Evolutionary conservation across 2,888 invertebrate genomes (phyloP).

Genomic region (Cryptocephalus moraei): DNA sequence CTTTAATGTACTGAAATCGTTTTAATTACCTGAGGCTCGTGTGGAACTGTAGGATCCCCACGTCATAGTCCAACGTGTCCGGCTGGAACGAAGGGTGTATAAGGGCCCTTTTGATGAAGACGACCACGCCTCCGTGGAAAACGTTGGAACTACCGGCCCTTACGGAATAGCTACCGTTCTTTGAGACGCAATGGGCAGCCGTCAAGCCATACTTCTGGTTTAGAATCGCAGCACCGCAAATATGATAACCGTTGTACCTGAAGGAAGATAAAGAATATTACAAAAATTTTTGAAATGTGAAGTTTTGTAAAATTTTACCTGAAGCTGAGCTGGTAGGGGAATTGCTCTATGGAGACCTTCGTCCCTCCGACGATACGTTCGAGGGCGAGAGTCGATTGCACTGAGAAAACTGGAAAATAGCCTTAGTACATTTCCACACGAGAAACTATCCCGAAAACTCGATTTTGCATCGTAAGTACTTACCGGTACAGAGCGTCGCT

Average conservation of each 20-base stretch:
- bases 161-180: slow-evolving; percentile 11
- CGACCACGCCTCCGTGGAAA: slow-evolving; percentile 13
- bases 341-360: slow-evolving; percentile 7
- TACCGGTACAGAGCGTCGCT: too few species aligned
- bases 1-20: not conserved
- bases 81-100: slow-evolving; percentile 14
- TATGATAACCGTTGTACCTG: slow-evolving; percentile 8
- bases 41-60: slow-evolving; percentile 16
- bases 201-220: slow-evolving; percentile 11
- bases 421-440: too few species aligned
- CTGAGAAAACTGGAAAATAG: too few species aligned
- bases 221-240: slow-evolving; percentile 19
- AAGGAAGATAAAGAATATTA: slow-evolving; percentile 1
- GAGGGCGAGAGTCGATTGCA: too few species aligned
- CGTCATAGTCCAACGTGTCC: slow-evolving; percentile 13
- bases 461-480: too few species aligned
- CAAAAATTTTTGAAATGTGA: too few species aligned
- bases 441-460: too few species aligned
- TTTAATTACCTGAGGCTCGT: slow-evolving; percentile 12
- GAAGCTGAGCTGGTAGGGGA: slow-evolving; percentile 16
- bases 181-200: slow-evolving; percentile 19
- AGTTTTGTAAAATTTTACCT: slow-evolving; percentile 5
- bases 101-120: slow-evolving; percentile 11
- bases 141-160: slow-evolving; percentile 14
- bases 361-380: slow-evolving; percentile 15